A percentile compares a stretch with the other conserved stretches of the same genome.
These are phyloP conservation scores for Smutsia gigantea DNA, from an alignment of 2,797 vertebrate genomes.

Conservation along the genomic window DNA sequence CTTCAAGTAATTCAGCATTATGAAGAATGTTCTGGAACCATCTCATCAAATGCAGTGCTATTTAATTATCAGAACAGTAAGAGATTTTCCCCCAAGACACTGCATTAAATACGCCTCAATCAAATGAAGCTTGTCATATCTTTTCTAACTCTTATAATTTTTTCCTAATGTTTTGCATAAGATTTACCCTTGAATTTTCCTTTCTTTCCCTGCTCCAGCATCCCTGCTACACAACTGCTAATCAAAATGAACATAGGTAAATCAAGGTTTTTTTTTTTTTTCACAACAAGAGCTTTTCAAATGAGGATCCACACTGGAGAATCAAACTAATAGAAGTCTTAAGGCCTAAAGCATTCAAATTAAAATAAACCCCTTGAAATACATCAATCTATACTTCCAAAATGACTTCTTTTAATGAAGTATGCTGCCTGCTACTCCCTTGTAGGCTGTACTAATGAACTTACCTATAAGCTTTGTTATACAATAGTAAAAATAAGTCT, in stretches of 20 bases:
- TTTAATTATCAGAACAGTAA: slow-evolving; percentile 67
- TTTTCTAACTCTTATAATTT: slow-evolving; percentile 1
- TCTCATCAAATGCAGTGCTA: slow-evolving; percentile 44
- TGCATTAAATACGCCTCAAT: slow-evolving; percentile 29
- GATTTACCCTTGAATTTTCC: slow-evolving; percentile 37
- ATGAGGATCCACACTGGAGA: not conserved
- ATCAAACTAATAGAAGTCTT: not conserved
- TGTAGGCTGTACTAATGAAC: slow-evolving; percentile 6
- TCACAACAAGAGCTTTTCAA: not conserved
- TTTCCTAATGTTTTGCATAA: slow-evolving; percentile 54
- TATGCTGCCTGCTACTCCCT: not conserved
- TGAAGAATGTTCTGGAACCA: not conserved
- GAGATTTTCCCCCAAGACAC: slow-evolving; percentile 36
- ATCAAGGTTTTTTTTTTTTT: not conserved
- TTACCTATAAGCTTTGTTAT: not conserved
- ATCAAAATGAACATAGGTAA: slow-evolving; percentile 65
- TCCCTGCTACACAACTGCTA: not conserved
- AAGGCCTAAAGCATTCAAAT: not conserved
- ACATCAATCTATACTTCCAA: not conserved
- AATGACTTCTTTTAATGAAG: not conserved
- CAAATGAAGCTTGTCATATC: slow-evolving; percentile 20
- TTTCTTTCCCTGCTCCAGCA: not conserved
- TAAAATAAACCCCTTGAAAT: slow-evolving; percentile 46
- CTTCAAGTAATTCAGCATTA: slow-evolving; percentile 23
- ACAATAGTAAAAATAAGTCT: slow-evolving; percentile 5